Evolutionary conservation across 2,113 vertebrate genomes (phyloP).

Genomic region (Plotosus lineatus): DNA sequence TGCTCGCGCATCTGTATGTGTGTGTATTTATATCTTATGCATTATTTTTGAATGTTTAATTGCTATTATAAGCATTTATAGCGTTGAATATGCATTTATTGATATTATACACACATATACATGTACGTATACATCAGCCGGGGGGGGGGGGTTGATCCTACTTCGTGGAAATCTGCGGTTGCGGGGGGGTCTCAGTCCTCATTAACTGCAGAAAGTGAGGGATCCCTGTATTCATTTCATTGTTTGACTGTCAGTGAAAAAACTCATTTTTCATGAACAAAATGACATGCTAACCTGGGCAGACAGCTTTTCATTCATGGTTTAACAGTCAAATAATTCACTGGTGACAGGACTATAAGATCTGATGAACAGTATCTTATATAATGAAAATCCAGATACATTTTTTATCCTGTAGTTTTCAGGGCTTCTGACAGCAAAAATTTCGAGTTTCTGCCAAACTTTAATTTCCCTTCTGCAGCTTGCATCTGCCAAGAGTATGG

Average conservation of each 20-base stretch:
- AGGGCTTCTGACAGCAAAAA: slow-evolving; percentile 37
- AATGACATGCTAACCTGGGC: slow-evolving; percentile 29
- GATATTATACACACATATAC: too few species aligned
- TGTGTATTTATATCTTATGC: too few species aligned
- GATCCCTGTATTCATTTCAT: neutral
- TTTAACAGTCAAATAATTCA: slow-evolving; percentile 41
- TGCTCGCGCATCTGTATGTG: too few species aligned
- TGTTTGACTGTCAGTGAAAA: neutral
- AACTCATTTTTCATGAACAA: slow-evolving; percentile 4
- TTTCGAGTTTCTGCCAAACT: slow-evolving; percentile 56
- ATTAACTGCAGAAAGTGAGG: too few species aligned
- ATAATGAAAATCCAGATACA: slow-evolving; percentile 30
- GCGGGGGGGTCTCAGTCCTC: too few species aligned
- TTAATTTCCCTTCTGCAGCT: slow-evolving; percentile 62
- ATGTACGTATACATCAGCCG: too few species aligned
- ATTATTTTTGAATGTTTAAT: too few species aligned
- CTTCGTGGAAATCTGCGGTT: too few species aligned
- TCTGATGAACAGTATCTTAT: slow-evolving; percentile 44
- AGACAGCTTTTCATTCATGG: slow-evolving; percentile 32
- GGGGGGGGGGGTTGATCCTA: too few species aligned
- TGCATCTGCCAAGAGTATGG: slow-evolving; percentile 46
- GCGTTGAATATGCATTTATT: too few species aligned
- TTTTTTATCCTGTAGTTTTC: slow-evolving; percentile 46
- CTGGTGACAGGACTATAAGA: slow-evolving; percentile 28
- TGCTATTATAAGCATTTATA: too few species aligned